Percentiles rank a stretch among this genome's conserved stretches.
phyloP scores from a whole-genome alignment of 2,888 invertebrate genomes.

The Anthophora plumipes region DNA sequence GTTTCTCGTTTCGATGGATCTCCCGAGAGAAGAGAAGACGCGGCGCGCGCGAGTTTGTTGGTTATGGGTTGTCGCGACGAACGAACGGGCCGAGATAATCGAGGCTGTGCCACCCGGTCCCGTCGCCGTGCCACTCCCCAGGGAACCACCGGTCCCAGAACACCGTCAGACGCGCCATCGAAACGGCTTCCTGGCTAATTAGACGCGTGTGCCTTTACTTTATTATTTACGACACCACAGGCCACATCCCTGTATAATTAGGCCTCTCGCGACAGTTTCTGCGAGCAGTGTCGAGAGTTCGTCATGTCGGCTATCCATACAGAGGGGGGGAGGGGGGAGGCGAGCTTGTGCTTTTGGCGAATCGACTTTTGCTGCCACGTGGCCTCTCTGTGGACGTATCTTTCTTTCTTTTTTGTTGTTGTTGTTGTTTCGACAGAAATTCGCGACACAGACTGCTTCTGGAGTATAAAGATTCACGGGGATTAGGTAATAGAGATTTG shows the following conservation, averaged over 20 bases:
- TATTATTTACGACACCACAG: conserved; percentile 73
- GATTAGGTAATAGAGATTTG: neutral
- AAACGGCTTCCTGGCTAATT: conserved; percentile 70
- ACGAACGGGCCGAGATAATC: conserved; percentile 76
- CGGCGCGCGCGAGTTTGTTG: conserved; percentile 29
- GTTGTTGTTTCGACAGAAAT: too few relatives aligned
- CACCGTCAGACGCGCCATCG: conserved; percentile 60
- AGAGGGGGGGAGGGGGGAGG: too few relatives aligned
- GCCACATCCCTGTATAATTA: conserved; percentile 67
- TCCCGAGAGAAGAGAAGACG: conserved; percentile 45
- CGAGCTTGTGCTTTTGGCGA: neutral
- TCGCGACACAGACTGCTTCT: neutral
- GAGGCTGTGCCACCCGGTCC: conserved; percentile 83
- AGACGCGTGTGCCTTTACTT: conserved; percentile 66
- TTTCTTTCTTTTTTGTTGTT: neutral
- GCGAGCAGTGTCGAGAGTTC: too few relatives aligned
- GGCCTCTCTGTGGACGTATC: conserved; percentile 13
- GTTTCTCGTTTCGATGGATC: conserved; percentile 40
- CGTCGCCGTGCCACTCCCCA: conserved; percentile 77
- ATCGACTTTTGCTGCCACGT: conserved; percentile 16
- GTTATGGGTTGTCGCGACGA: conserved; percentile 54
- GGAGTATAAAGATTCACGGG: neutral
- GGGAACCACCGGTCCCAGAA: conserved; percentile 71
- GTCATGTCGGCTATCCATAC: too few relatives aligned
- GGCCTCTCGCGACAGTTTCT: conserved; percentile 52